These are phyloP conservation scores for Mus caroli DNA, from an alignment of 2,797 vertebrate species.

Conservation along the genomic window DNA sequence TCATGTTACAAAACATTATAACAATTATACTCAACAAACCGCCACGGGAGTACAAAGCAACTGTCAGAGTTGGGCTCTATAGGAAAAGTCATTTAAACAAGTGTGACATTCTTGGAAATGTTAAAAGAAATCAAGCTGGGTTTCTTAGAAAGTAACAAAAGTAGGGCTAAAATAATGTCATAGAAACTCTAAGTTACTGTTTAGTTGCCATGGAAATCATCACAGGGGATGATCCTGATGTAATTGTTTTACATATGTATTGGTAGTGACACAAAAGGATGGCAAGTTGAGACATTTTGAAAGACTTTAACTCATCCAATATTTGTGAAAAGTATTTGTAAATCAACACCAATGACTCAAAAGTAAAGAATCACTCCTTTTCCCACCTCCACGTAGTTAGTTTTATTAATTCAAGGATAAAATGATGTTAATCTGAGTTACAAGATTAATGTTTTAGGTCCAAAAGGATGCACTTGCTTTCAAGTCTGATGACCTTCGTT, in stretches of 20 bases:
- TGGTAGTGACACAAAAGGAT: constrained; percentile 21
- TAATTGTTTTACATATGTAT: constrained; percentile 31
- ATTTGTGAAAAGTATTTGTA: constrained; percentile 47
- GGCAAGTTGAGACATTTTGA: background rate
- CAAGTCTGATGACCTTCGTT: background rate
- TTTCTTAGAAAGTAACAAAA: constrained; percentile 42
- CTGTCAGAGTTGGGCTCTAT: background rate
- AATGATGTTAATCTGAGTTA: background rate
- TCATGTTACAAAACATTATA: constrained; percentile 35
- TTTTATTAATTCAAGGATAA: constrained; percentile 56
- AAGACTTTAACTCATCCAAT: background rate
- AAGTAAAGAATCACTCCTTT: background rate
- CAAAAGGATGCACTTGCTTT: background rate
- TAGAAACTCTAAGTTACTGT: background rate
- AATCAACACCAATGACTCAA: constrained; percentile 55
- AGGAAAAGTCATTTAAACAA: constrained; percentile 31
- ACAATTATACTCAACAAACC: background rate
- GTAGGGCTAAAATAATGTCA: constrained; percentile 16
- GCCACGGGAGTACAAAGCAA: background rate
- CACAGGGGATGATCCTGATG: background rate
- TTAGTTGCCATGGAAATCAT: constrained; percentile 57
- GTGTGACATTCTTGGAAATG: background rate
- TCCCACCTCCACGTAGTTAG: background rate
- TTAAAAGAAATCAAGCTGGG: constrained; percentile 3
- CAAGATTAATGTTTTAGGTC: constrained; percentile 1